phyloP scores from a whole-genome alignment of 2,113 vertebrate species.

The Epinephelus moara region DNA sequence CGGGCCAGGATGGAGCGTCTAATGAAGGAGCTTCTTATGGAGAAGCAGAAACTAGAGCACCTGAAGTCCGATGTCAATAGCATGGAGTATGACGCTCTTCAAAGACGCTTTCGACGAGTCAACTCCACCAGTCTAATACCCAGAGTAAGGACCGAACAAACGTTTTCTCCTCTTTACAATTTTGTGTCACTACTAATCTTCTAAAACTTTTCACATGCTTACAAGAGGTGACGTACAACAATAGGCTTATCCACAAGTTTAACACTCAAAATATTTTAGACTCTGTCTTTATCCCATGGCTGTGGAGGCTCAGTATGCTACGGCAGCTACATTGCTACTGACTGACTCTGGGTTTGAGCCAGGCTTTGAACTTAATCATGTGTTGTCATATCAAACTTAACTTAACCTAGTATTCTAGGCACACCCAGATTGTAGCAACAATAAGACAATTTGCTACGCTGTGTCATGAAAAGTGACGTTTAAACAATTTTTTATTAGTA shows the following conservation, averaged over 20 bases:
- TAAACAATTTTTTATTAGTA: neutral
- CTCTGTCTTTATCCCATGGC: too few relatives aligned
- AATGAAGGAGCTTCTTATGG: conserved; percentile 92
- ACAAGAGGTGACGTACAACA: neutral
- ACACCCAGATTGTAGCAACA: neutral
- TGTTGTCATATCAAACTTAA: neutral
- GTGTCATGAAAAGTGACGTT: neutral
- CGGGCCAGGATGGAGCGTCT: conserved; percentile 98
- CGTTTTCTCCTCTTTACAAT: neutral
- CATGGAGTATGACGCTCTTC: conserved; percentile 98
- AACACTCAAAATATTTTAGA: neutral
- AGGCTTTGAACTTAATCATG: neutral
- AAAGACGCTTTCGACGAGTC: conserved; percentile 95
- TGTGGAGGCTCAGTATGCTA: neutral
- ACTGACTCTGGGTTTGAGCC: neutral
- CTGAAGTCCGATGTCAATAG: conserved; percentile 95
- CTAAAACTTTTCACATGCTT: neutral
- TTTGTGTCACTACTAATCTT: neutral
- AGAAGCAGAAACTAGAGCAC: conserved; percentile 93
- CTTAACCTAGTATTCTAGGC: neutral
- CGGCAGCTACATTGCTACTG: neutral
- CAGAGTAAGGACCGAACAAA: conserved; percentile 84
- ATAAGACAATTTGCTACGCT: neutral
- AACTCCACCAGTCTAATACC: conserved; percentile 94
- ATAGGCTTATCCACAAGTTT: neutral